Evolutionary conservation across 2,888 invertebrate species (phyloP), one percentile per base, ranked within the genome.

Genomic region (Caenorhabditis drosophilae): DNA sequence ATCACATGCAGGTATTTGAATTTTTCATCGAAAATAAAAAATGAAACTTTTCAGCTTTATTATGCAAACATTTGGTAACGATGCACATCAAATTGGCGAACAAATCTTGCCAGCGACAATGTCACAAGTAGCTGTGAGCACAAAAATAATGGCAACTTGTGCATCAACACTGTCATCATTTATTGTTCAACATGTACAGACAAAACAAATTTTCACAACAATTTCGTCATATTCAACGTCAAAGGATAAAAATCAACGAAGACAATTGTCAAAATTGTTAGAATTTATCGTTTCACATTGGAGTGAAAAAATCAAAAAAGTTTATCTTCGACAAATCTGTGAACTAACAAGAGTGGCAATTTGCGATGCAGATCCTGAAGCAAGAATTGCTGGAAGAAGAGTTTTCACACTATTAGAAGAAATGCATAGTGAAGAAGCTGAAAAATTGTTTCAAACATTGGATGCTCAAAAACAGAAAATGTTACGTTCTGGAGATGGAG

Each of bases 131-230:
- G 27, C 64, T 1, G 58, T 59, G 1, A 56, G 55, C 31, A 66
- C 66, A 15, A 66, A 66, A 36, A 44, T 66, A 2, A 66, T 66
- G 66, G 59, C 66, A 4, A 66, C 66, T 4, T 59, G 47, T 22
- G 66, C 51, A 22, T 35, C 47, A 9, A 56, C 49, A 15, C 20
- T 66, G 27, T 35, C 59, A 11, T 6, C 27, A 7, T 59, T 59
- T n/a, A 52, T 66, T 7, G 55, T 53, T 11, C 42, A 66, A 52
- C 34, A 56, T 34, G 36, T 66, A 1, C 66, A 60, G 26, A 60
- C 66, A 2, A 59, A 59, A 22, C 66, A 66, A 41, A 38, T 66
- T 2, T 66, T 59, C 52, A 48, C 47, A 15, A 52, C 48, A 16
- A 38, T 66, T 11, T 22, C 35, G 18, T 45, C 58, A 0, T 54